A percentile compares a stretch with the other conserved stretches of the same genome.
phyloP scores from a whole-genome alignment of 2,797 vertebrate species.

The Schizopygopsis malacanthus region DNA sequence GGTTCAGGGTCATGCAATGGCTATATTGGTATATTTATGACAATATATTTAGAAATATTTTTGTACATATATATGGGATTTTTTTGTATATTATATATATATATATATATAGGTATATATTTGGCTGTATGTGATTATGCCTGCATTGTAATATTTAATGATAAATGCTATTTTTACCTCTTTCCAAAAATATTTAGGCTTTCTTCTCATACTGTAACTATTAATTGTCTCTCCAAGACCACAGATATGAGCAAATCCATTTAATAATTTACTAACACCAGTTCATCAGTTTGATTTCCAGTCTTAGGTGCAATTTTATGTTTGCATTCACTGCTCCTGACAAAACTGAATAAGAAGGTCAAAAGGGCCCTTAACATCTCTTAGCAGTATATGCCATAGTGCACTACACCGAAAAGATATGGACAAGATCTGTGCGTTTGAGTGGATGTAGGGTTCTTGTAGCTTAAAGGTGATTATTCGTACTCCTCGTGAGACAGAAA shows the following conservation, averaged over 20 bases:
- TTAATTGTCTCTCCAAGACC: not conserved
- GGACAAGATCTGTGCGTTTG: not conserved
- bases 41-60: too few relatives aligned
- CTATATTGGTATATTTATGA: too few relatives aligned
- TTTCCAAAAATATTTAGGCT: not conserved
- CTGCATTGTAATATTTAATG: too few relatives aligned
- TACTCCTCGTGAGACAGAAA: not conserved
- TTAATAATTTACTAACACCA: not conserved
- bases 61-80: too few relatives aligned
- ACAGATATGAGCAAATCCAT: not conserved
- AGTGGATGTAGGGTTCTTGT: conserved; percentile 34
- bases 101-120: too few relatives aligned
- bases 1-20: too few relatives aligned
- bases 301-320: conserved; percentile 2
- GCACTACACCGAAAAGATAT: not conserved
- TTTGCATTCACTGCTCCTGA: not conserved
- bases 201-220: not conserved
- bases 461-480: conserved; percentile 49
- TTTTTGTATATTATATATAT: too few relatives aligned
- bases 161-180: too few relatives aligned
- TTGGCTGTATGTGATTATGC: too few relatives aligned
- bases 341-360: conserved; percentile 19
- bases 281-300: conserved; percentile 6
- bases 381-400: not conserved
- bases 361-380: not conserved